Conservation (phyloP, 64 coral and sea anemone genomes). For the Montipora cactus region DNA sequence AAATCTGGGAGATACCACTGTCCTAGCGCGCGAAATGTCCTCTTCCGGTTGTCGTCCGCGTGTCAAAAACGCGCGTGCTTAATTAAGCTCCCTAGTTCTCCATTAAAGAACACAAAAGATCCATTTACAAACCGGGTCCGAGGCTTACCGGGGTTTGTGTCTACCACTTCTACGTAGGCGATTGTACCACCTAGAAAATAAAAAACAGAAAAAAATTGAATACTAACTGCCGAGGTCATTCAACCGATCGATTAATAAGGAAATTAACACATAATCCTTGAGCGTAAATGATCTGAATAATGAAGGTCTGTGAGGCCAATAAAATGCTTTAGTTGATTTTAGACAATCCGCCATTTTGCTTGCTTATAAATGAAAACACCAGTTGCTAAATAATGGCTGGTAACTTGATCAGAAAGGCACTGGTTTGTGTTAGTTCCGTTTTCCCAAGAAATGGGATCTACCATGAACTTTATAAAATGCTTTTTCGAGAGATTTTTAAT, state of each 20-base stretch:
- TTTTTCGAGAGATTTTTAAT: background rate
- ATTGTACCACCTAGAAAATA: background rate
- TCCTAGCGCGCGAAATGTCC: no score
- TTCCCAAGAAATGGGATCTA: background rate
- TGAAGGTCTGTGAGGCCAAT: background rate
- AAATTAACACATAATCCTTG: background rate
- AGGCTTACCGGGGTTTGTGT: slow-evolving; percentile 36
- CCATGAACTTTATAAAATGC: background rate
- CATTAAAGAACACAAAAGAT: no score
- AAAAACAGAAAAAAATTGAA: background rate
- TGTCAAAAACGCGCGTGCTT: no score
- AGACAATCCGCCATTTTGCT: background rate
- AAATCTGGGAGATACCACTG: no score
- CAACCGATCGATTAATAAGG: background rate
- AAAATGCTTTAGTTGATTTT: background rate
- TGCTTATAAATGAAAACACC: background rate
- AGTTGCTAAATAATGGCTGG: background rate
- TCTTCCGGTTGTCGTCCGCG: no score
- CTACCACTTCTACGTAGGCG: background rate
- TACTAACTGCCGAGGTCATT: background rate
- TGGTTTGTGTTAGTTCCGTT: background rate
- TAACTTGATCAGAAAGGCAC: no score
- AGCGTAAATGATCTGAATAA: background rate
- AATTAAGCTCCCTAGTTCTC: no score
- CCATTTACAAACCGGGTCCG: no score